Percentiles rank a stretch among this genome's conserved stretches.
These are phyloP conservation scores for Acestrorhynchus altus DNA, from an alignment of 2,797 vertebrate species.

Conservation along the genomic window DNA sequence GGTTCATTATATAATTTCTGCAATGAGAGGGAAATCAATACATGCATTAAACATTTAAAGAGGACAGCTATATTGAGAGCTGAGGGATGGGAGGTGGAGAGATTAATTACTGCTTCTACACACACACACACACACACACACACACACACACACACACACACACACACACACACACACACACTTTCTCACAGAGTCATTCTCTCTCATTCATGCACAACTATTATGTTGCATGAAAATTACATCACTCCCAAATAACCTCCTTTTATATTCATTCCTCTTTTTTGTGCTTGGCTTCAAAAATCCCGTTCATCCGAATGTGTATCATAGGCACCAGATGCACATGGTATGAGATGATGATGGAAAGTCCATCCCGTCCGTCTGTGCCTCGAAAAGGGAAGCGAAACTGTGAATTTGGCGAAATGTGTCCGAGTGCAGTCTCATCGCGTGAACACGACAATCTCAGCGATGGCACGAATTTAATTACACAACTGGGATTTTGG, in stretches of 20 bases:
- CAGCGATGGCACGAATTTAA: neutral
- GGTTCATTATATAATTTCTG: constrained; percentile 79
- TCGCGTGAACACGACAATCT: constrained; percentile 37
- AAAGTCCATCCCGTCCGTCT: neutral
- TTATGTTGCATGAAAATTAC: constrained; percentile 45
- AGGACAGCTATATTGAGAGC: constrained; percentile 74
- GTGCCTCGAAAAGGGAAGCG: constrained; percentile 48
- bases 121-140: constrained; percentile 7
- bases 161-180: constrained; percentile 13
- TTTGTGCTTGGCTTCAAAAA: constrained; percentile 9
- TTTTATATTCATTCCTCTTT: constrained; percentile 10
- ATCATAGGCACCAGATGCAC: neutral
- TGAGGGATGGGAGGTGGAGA: constrained; percentile 70
- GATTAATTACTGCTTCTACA: constrained; percentile 75
- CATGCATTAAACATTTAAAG: constrained; percentile 81
- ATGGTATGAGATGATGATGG: neutral
- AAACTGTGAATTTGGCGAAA: constrained; percentile 49
- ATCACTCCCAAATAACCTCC: constrained; percentile 27
- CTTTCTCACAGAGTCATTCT: neutral
- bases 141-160: constrained; percentile 5
- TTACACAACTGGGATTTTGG: neutral
- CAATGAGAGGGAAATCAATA: constrained; percentile 75
- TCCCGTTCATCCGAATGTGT: neutral
- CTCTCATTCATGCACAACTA: constrained; percentile 52
- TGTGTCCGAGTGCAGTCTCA: neutral